Evolutionary conservation across 2,797 vertebrate genomes (phyloP).

Genomic region (Pseudomugil gertrudae): DNA sequence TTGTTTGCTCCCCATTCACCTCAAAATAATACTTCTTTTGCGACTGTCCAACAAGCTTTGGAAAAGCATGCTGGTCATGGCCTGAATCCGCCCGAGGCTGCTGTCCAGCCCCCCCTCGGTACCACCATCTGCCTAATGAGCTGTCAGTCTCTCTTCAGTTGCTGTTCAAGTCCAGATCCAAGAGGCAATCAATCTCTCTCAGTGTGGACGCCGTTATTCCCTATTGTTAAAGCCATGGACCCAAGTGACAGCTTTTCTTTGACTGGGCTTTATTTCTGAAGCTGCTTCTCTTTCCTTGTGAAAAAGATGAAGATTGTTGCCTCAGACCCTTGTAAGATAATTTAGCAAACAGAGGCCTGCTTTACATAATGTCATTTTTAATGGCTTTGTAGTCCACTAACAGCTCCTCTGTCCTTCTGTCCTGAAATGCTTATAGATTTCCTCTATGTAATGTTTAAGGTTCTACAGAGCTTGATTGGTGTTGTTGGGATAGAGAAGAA

Average conservation of each 20-base stretch:
- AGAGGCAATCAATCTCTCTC: conserved; percentile 70
- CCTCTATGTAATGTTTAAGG: conserved; percentile 21
- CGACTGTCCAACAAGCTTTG: conserved; percentile 36
- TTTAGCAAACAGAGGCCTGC: conserved; percentile 23
- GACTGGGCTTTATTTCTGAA: conserved; percentile 14
- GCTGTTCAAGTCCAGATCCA: conserved; percentile 58
- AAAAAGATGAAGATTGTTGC: conserved; percentile 20
- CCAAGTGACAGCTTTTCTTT: conserved; percentile 41
- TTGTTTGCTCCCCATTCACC: conserved; percentile 16
- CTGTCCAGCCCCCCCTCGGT: conserved; percentile 60
- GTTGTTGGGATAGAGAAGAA: conserved; percentile 19
- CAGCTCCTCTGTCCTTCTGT: conserved; percentile 24
- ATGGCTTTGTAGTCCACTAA: conserved; percentile 25
- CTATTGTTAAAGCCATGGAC: conserved; percentile 55
- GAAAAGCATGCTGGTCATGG: conserved; percentile 49
- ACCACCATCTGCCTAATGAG: conserved; percentile 81
- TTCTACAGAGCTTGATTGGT: conserved; percentile 26
- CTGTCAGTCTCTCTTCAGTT: conserved; percentile 75
- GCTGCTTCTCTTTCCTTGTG: conserved; percentile 25
- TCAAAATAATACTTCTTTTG: conserved; percentile 25
- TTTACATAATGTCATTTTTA: conserved; percentile 36
- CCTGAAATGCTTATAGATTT: conserved; percentile 32
- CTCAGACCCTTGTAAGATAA: conserved; percentile 15
- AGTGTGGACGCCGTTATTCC: conserved; percentile 62
- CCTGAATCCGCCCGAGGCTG: conserved; percentile 47